These are phyloP conservation scores for Chloropsis cyanopogon DNA, from an alignment of 2,113 vertebrate species.

Conservation along the genomic window DNA sequence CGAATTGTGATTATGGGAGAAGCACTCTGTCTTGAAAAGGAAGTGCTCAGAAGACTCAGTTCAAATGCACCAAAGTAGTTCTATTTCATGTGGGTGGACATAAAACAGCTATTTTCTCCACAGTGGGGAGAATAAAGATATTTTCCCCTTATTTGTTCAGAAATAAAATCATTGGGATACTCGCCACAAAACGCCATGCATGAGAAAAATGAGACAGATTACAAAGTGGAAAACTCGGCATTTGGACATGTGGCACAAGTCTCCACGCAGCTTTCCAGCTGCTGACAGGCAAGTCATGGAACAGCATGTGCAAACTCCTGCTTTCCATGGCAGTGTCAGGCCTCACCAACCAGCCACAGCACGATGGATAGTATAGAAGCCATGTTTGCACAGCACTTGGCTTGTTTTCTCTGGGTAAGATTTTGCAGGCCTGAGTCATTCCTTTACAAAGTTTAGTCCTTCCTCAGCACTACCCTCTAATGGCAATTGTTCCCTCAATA, in stretches of 20 bases:
- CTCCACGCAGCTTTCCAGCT: fast-evolving
- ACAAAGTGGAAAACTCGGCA: neutral
- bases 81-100: neutral
- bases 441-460: neutral
- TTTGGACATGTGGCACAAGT: neutral
- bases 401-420: neutral
- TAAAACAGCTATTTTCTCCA: neutral
- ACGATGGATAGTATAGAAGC: fast-evolving
- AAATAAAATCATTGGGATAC: neutral
- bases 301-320: fast-evolving
- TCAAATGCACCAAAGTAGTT: neutral
- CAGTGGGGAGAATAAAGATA: neutral
- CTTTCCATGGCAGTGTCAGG: fast-evolving
- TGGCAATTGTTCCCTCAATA: neutral
- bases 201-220: neutral
- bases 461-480: neutral
- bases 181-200: neutral
- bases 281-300: neutral
- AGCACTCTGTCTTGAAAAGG: neutral
- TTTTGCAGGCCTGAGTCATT: neutral
- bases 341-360: fast-evolving
- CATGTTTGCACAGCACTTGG: fast-evolving
- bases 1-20: neutral
- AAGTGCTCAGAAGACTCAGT: neutral
- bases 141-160: neutral